Evolutionary conservation across 2,888 invertebrate genomes (phyloP).

Genomic region (Hyposoter dolosus): DNA sequence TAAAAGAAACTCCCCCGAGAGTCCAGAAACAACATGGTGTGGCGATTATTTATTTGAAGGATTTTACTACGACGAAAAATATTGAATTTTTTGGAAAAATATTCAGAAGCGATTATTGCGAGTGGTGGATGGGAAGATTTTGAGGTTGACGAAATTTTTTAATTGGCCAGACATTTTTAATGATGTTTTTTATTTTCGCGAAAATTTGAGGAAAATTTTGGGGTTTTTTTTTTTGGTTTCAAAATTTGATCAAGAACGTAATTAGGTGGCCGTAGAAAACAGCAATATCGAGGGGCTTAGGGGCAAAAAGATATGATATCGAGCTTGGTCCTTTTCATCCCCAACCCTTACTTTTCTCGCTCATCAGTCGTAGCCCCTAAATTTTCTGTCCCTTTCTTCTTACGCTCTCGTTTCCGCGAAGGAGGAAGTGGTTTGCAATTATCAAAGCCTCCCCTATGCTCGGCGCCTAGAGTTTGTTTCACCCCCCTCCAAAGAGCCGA

Average conservation of each 20-base stretch:
- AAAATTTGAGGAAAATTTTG: neutral
- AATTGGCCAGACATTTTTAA: neutral
- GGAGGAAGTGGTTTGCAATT: slow-evolving; percentile 83
- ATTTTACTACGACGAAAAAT: neutral
- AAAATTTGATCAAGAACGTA: neutral
- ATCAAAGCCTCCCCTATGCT: slow-evolving; percentile 79
- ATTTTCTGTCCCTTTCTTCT: slow-evolving; percentile 39
- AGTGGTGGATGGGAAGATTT: neutral
- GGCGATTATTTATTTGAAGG: neutral
- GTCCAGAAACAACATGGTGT: slow-evolving; percentile 7
- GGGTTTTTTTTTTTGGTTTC: neutral
- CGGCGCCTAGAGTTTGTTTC: slow-evolving; percentile 46
- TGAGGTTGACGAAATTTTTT: neutral
- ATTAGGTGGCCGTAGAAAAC: slow-evolving; percentile 3
- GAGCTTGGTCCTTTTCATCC: slow-evolving; percentile 70
- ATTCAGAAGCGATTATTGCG: neutral
- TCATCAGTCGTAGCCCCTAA: slow-evolving; percentile 72
- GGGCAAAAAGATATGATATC: slow-evolving; percentile 63
- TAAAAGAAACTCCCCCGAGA: slow-evolving; percentile 24
- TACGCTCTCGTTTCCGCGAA: slow-evolving; percentile 74
- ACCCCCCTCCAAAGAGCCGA: slow-evolving; percentile 17
- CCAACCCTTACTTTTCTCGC: slow-evolving; percentile 71
- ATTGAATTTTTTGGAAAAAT: neutral
- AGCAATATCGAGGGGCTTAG: neutral
- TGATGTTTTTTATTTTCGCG: neutral